These are phyloP conservation scores for Haemorhous mexicanus DNA, from an alignment of 2,113 vertebrate genomes.

Conservation along the genomic window DNA sequence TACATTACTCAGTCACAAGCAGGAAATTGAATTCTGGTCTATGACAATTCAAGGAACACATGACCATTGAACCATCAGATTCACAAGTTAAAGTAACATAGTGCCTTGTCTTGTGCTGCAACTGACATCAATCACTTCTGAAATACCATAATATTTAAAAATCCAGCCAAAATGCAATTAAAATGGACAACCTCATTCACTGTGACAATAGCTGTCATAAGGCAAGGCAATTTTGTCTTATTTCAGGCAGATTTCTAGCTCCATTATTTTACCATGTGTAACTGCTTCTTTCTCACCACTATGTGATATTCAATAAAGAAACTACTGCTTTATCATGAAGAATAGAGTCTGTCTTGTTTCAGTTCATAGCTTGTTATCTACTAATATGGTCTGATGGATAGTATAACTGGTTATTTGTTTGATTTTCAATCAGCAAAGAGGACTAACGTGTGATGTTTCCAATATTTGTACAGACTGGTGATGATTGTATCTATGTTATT, in stretches of 20 bases:
- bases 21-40: background rate
- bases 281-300: background rate
- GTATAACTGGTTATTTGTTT: background rate
- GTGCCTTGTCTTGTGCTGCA: background rate
- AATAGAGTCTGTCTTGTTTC: background rate
- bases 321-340: background rate
- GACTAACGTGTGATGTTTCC: background rate
- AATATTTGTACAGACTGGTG: background rate
- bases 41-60: background rate
- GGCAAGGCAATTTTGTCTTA: background rate
- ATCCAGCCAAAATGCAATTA: background rate
- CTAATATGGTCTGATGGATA: background rate
- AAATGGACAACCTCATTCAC: background rate
- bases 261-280: background rate
- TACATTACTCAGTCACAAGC: background rate
- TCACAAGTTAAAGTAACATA: background rate
- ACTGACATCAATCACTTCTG: background rate
- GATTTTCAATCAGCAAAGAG: background rate
- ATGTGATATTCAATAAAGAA: background rate
- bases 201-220: background rate
- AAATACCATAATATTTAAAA: background rate
- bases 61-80: background rate
- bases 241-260: background rate
- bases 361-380: background rate
- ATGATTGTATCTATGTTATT: constrained; percentile 39